Conservation (phyloP, 1,140 invertebrate species). For the Liolophura sinensis region DNA sequence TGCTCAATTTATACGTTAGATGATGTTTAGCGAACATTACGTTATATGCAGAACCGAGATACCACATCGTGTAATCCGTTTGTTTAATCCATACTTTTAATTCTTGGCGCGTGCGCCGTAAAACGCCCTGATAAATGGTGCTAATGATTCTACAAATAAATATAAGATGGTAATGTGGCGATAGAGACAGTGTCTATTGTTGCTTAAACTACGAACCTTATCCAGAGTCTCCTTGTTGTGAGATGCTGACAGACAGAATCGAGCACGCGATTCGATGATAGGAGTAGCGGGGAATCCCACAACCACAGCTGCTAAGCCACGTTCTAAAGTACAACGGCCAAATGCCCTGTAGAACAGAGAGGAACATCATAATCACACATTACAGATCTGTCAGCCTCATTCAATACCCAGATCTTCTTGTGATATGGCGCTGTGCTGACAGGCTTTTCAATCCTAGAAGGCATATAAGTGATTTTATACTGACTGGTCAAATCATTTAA, state of each 20-base stretch:
- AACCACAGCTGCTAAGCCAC: constrained; percentile 87
- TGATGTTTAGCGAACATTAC: no score
- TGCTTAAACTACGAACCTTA: constrained; percentile 61
- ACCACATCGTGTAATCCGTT: no score
- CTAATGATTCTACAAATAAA: no score
- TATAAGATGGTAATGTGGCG: no score
- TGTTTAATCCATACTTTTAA: no score
- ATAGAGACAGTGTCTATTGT: no score
- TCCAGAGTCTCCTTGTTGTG: constrained; percentile 95
- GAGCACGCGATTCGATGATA: constrained; percentile 84
- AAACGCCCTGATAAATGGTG: no score
- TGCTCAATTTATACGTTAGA: no score
- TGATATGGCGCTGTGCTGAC: neutral
- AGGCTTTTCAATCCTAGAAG: neutral
- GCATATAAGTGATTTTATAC: neutral
- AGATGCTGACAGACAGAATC: constrained; percentile 92
- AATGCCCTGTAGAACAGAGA: constrained; percentile 67
- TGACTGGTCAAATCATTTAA: neutral
- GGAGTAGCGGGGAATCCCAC: constrained; percentile 96
- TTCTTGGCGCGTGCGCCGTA: no score
- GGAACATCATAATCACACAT: constrained; percentile 3
- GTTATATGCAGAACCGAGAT: no score
- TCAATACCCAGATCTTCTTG: no score
- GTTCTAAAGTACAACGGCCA: constrained; percentile 76
- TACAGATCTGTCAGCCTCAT: neutral